A percentile compares a stretch with the other conserved stretches of the same genome.
Evolutionary conservation across 1,140 invertebrate species (phyloP).

Genomic region (Sesamia nonagrioides): DNA sequence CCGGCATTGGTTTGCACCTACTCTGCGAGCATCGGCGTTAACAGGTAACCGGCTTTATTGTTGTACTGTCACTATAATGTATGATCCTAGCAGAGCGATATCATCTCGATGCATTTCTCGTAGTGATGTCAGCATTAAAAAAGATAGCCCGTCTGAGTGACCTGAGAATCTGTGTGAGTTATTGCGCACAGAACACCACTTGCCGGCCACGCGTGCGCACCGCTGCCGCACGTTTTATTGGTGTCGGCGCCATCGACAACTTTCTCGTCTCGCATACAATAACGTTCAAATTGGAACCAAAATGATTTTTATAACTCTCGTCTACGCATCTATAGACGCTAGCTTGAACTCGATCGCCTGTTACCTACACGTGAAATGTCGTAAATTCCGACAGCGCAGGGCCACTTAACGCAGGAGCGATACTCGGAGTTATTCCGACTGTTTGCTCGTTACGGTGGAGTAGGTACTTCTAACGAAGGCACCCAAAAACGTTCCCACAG

Average conservation of each 20-base stretch:
- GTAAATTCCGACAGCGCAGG: constrained; percentile 73
- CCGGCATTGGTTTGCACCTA: constrained; percentile 73
- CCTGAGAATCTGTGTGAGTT: constrained; percentile 66
- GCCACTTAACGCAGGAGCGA: constrained; percentile 82
- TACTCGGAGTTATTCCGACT: constrained; percentile 77
- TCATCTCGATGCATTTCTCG: constrained; percentile 66
- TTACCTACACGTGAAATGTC: constrained; percentile 73
- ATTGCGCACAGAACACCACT: constrained; percentile 61
- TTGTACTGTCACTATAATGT: constrained; percentile 80
- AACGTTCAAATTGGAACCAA: constrained; percentile 83
- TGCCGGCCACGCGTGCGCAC: constrained; percentile 68
- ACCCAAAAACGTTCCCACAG: constrained; percentile 85
- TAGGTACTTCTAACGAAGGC: constrained; percentile 83
- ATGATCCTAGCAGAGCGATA: constrained; percentile 70
- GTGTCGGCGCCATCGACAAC: constrained; percentile 83
- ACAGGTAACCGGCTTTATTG: constrained; percentile 81
- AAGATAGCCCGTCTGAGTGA: constrained; percentile 70
- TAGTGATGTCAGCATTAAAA: constrained; percentile 69
- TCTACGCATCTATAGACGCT: constrained; percentile 70
- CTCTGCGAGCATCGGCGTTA: constrained; percentile 61
- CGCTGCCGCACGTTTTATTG: constrained; percentile 78
- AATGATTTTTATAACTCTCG: constrained; percentile 81
- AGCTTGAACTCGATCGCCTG: constrained; percentile 69
- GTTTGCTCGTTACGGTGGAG: constrained; percentile 82
- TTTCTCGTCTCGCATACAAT: constrained; percentile 84